A percentile compares a stretch with the other conserved stretches of the same genome.
phyloP scores from a whole-genome alignment of 2,888 invertebrate species.

The Cheilosia vernalis region DNA sequence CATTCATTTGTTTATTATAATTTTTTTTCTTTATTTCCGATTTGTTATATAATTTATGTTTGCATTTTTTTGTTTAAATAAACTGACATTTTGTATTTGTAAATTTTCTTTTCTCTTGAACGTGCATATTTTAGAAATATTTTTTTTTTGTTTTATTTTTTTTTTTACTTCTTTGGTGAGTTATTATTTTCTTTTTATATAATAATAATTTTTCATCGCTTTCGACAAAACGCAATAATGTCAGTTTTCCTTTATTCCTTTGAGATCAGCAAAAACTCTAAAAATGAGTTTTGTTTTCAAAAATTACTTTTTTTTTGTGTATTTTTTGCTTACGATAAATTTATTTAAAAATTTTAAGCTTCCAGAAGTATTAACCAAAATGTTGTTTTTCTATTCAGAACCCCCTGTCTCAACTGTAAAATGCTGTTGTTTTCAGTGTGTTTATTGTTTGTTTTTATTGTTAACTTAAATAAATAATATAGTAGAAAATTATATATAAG shows the following conservation, averaged over 20 bases:
- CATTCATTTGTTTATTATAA: slow-evolving; percentile 84
- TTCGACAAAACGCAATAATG: slow-evolving; percentile 74
- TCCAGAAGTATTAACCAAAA: slow-evolving; percentile 79
- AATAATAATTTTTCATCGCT: slow-evolving; percentile 29
- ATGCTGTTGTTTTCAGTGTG: slow-evolving; percentile 51
- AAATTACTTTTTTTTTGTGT: slow-evolving; percentile 42
- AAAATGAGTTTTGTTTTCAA: slow-evolving; percentile 73
- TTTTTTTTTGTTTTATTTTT: slow-evolving; percentile 44
- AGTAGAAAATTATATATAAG: slow-evolving; percentile 31
- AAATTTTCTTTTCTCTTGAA: slow-evolving; percentile 58
- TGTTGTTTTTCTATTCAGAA: slow-evolving; percentile 59
- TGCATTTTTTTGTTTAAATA: slow-evolving; percentile 73
- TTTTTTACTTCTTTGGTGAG: slow-evolving; percentile 58
- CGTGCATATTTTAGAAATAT: slow-evolving; percentile 72
- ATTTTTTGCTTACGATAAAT: slow-evolving; percentile 38
- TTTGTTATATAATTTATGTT: slow-evolving; percentile 78
- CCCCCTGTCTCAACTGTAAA: slow-evolving; percentile 67
- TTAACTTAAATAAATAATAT: slow-evolving; percentile 65
- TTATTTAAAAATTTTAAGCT: slow-evolving; percentile 77
- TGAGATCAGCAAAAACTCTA: slow-evolving; percentile 89
- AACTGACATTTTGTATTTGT: slow-evolving; percentile 72
- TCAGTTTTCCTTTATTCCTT: slow-evolving; percentile 79
- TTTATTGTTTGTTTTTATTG: slow-evolving; percentile 17
- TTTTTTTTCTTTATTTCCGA: slow-evolving; percentile 76
- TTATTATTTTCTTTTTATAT: slow-evolving; percentile 56